Percentiles rank a stretch among this genome's conserved stretches.
Evolutionary conservation across 2,888 invertebrate species (phyloP).

Genomic region (Agonum fuliginosum): DNA sequence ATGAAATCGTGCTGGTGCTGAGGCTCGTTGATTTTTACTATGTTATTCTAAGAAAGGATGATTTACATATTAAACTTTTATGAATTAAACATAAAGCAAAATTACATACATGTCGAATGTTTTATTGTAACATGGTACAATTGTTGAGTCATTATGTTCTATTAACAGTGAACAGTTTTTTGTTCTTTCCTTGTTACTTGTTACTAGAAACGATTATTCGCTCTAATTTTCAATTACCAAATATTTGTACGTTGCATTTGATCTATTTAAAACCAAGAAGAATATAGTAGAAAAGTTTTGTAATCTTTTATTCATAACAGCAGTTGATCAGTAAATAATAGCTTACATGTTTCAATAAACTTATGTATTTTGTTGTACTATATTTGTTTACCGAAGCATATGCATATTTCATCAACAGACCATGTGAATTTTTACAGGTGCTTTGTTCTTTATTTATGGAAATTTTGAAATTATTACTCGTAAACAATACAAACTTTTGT

Average conservation of each 20-base stretch:
- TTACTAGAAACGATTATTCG: neutral
- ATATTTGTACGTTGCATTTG: slow-evolving; percentile 3
- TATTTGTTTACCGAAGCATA: slow-evolving; percentile 13
- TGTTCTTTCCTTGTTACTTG: neutral
- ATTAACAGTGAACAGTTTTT: slow-evolving; percentile 13
- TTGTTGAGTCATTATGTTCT: slow-evolving; percentile 51
- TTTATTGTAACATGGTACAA: slow-evolving; percentile 38
- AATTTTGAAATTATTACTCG: neutral
- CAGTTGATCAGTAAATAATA: slow-evolving; percentile 10
- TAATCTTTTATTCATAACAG: slow-evolving; percentile 13
- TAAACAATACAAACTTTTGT: too few relatives aligned
- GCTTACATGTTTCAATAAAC: neutral
- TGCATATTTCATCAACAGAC: neutral
- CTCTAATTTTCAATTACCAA: slow-evolving; percentile 9
- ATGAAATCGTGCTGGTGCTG: neutral
- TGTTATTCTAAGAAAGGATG: slow-evolving; percentile 41
- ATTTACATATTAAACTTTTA: slow-evolving; percentile 45
- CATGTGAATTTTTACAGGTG: neutral
- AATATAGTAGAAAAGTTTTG: neutral
- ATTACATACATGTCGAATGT: slow-evolving; percentile 27
- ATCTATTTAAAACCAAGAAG: neutral
- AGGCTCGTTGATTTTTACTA: slow-evolving; percentile 21
- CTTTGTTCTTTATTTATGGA: neutral
- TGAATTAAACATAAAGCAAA: slow-evolving; percentile 55
- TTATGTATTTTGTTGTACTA: slow-evolving; percentile 42